A percentile compares a stretch with the other conserved stretches of the same genome.
These are phyloP conservation scores for Spheniscus humboldti DNA, from an alignment of 2,797 vertebrate genomes.

Conservation along the genomic window DNA sequence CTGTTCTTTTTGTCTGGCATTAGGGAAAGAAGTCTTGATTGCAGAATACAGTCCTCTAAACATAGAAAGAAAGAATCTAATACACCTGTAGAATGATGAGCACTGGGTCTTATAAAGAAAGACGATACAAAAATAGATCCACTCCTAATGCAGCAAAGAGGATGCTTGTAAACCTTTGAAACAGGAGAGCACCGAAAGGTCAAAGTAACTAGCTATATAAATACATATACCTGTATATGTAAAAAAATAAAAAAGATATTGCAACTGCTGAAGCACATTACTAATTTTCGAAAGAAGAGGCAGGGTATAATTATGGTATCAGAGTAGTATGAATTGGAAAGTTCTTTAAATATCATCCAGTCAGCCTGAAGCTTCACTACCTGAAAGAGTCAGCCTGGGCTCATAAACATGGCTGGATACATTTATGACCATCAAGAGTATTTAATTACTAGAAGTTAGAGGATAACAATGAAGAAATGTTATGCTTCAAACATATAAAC, in stretches of 20 bases:
- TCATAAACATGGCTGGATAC: neutral
- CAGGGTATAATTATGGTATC: neutral
- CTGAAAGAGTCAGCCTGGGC: neutral
- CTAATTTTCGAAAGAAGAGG: neutral
- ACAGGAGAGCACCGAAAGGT: neutral
- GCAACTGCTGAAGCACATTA: neutral
- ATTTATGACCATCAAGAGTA: neutral
- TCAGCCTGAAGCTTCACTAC: neutral
- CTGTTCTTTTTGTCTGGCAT: neutral
- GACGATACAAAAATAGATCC: neutral
- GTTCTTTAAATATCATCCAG: neutral
- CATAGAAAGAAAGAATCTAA: neutral
- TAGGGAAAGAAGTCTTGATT: neutral
- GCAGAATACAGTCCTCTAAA: neutral
- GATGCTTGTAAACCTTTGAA: neutral
- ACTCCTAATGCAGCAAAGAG: neutral
- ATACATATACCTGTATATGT: neutral
- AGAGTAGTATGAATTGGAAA: neutral
- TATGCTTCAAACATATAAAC: conserved; percentile 35
- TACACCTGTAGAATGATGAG: neutral
- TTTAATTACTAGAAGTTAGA: conserved; percentile 5
- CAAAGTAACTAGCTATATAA: neutral
- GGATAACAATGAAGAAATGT: conserved; percentile 33
- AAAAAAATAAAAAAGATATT: neutral
- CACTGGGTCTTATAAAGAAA: neutral